Evolutionary conservation across 1,140 invertebrate genomes (phyloP).

Genomic region (Penaeus indicus): DNA sequence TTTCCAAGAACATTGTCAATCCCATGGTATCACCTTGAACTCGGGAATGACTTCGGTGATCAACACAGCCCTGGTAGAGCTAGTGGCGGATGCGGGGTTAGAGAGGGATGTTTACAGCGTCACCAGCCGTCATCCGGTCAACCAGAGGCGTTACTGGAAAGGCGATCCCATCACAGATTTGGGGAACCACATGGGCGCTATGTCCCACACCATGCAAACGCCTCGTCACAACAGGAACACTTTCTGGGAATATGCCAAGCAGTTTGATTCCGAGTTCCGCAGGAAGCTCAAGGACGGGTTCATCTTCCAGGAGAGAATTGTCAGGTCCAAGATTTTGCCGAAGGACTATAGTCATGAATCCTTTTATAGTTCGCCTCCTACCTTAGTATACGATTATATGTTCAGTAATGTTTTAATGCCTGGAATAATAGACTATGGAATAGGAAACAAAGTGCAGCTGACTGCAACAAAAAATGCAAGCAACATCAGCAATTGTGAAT

Average conservation of each 20-base stretch:
- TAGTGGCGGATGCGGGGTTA: slow-evolving; percentile 29
- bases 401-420: no score
- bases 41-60: neutral
- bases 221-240: neutral
- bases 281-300: neutral
- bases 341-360: neutral
- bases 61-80: slow-evolving; percentile 34
- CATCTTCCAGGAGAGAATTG: neutral
- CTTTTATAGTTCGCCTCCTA: no score
- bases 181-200: neutral
- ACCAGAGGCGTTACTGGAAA: slow-evolving; percentile 23
- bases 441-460: no score
- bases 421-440: no score
- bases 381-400: no score
- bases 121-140: neutral
- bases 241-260: slow-evolving; percentile 33
- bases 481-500: no score
- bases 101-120: neutral
- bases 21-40: slow-evolving; percentile 2
- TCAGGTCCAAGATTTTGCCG: neutral
- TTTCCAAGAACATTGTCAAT: neutral
- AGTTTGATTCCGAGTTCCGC: neutral
- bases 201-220: neutral
- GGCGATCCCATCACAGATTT: neutral
- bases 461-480: no score